Base-by-base conservation (phyloP, 2,113 vertebrate genomes). In the Pollimyrus isidori region DNA sequence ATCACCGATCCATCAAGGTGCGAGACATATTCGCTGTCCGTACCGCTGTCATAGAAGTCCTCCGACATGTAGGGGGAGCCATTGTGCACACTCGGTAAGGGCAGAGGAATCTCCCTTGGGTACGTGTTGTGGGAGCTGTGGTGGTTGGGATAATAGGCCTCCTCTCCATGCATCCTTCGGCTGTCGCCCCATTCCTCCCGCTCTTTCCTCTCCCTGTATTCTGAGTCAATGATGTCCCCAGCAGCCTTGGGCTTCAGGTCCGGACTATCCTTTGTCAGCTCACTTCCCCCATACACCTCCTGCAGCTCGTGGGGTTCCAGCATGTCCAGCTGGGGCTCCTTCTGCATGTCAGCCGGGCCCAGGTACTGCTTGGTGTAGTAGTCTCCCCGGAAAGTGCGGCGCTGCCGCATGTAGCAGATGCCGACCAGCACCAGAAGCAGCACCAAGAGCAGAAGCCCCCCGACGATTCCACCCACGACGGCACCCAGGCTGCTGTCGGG, bases 351-450 rank as follows among this genome's bases (percentile, higher is more conserved):
- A 21, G 97, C 97, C 0, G 97, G 97, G 89, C 97, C 97, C 95
- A 98, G 95, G 96, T 99, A 99, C 95, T 98, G 99, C 93, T 99
- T 99, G 93, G 98, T 98, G 95, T 99, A 99, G 95, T 99, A 99
- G 96, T 99, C 97, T 42, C 98, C 98, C 52, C 98, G 95, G 94
- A 99, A 99, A 90, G 97, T 99, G 92, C 98, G 94, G 89, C 97
- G 97, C 94, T 96, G 97, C 92, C 96, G 97, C 95, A 97, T 97
- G 95, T 93, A 98, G 93, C 97, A 95, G 87, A 93, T 92, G 90
- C 95, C 97, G 82, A 94, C 96, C 88, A 98, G 92, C 88, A 97
- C 93, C 94, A 97, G 95, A 86, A 98, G 91, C 90, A 99, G 96
- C 26, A 97, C 95, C 93, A 99, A 90, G 91, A 99, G 96, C 49